These are phyloP conservation scores for Marronus borbonicus DNA, from an alignment of 2,888 invertebrate genomes.

Conservation along the genomic window DNA sequence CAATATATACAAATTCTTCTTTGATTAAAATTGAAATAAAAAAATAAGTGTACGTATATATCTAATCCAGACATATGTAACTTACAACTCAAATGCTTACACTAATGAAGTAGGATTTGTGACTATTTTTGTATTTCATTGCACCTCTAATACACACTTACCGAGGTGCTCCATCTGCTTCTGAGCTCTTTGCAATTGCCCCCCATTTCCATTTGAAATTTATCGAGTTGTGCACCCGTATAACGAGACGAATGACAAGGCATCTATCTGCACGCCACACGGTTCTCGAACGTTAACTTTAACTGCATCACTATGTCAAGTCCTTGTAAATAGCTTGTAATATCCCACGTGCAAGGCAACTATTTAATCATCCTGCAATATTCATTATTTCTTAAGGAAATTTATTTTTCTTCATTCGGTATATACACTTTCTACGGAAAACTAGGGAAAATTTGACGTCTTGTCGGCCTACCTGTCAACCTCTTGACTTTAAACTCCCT, in stretches of 20 bases:
- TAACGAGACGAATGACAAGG: neutral
- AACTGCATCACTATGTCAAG: neutral
- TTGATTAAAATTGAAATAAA: too few species aligned
- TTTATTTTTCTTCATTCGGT: slow-evolving; percentile 4
- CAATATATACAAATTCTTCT: too few species aligned
- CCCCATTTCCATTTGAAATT: slow-evolving; percentile 8
- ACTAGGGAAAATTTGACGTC: neutral
- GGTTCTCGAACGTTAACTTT: neutral
- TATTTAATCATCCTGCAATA: slow-evolving; percentile 12
- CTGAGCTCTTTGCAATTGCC: neutral
- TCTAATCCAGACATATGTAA: too few species aligned
- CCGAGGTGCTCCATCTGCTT: neutral
- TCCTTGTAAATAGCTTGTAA: neutral
- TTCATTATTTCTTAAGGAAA: neutral
- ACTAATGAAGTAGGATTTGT: too few species aligned
- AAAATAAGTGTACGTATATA: too few species aligned
- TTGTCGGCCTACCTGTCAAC: slow-evolving; percentile 9
- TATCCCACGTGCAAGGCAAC: slow-evolving; percentile 15
- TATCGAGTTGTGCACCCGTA: neutral
- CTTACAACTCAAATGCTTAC: neutral
- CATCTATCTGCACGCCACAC: neutral
- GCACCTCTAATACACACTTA: neutral
- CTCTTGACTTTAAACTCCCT: neutral
- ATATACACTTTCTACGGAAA: neutral
- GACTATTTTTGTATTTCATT: too few species aligned